Evolutionary conservation across 2,113 vertebrate genomes (phyloP).

Genomic region (Bos javanicus): DNA sequence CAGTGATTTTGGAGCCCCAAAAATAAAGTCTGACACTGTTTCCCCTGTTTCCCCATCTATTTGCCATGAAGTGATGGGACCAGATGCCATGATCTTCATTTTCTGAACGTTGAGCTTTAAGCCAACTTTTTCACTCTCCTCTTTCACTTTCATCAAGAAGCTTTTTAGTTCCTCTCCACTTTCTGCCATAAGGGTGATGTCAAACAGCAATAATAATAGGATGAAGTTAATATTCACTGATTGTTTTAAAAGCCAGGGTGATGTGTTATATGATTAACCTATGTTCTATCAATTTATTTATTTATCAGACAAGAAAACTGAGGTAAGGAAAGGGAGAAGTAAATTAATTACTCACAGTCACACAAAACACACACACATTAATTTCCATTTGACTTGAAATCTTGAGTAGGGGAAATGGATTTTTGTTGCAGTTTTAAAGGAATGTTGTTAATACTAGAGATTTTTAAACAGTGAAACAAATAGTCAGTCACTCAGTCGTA

Average conservation of each 20-base stretch:
- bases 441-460: not conserved
- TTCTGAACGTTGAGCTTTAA: too few relatives aligned
- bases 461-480: not conserved
- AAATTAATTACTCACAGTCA: not conserved
- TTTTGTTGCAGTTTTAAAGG: not conserved
- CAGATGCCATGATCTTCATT: too few relatives aligned
- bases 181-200: too few relatives aligned
- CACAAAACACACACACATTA: not conserved
- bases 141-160: too few relatives aligned
- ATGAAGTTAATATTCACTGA: not conserved
- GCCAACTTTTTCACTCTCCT: too few relatives aligned
- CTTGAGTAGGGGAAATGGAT: not conserved
- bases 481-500: not conserved
- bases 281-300: not conserved
- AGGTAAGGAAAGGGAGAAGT: not conserved
- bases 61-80: too few relatives aligned
- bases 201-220: not conserved
- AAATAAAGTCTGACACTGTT: too few relatives aligned
- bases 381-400: conserved; percentile 13
- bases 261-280: not conserved
- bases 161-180: too few relatives aligned
- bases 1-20: too few relatives aligned
- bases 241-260: not conserved
- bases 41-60: too few relatives aligned
- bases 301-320: not conserved